A percentile compares a stretch with the other conserved stretches of the same genome.
These are phyloP conservation scores for Atta texana DNA, from an alignment of 1,140 invertebrate genomes.

Conservation along the genomic window DNA sequence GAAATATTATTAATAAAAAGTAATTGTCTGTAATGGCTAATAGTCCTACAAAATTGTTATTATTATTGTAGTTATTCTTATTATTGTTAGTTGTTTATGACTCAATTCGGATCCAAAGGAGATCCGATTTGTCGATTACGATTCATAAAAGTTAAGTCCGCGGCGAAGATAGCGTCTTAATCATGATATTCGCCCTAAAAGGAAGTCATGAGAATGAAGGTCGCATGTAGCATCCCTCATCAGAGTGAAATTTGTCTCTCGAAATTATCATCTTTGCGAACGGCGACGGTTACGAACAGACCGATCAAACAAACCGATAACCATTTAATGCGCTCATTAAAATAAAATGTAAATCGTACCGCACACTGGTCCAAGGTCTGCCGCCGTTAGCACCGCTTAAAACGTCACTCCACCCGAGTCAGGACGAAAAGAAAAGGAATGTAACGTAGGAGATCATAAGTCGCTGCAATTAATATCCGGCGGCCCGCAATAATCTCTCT, in stretches of 20 bases:
- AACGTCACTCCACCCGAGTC: conserved; percentile 29
- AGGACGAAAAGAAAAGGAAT: conserved; percentile 38
- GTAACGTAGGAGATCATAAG: conserved; percentile 20
- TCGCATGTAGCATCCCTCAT: conserved; percentile 42
- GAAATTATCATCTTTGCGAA: conserved; percentile 43
- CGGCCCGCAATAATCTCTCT: conserved; percentile 45
- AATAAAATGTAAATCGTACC: conserved; percentile 57
- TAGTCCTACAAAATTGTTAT: not conserved
- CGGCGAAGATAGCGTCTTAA: conserved; percentile 50
- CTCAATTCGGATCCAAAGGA: conserved; percentile 18
- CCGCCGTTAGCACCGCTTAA: conserved; percentile 21
- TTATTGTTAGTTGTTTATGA: conserved; percentile 24
- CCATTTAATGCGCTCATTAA: conserved; percentile 49
- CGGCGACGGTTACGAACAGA: not conserved
- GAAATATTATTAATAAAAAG: not conserved
- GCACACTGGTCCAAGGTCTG: conserved; percentile 18
- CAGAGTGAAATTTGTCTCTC: conserved; percentile 14
- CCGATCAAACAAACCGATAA: conserved; percentile 46
- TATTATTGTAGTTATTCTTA: not conserved
- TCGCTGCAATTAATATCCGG: conserved; percentile 60
- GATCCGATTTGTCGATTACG: conserved; percentile 29
- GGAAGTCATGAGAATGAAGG: conserved; percentile 46
- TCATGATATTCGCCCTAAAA: conserved; percentile 29
- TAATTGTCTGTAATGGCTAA: not conserved
- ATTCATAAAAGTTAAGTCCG: conserved; percentile 17